These are phyloP conservation scores for Phasia obesa DNA, from an alignment of 2,888 invertebrate species.

Conservation along the genomic window DNA sequence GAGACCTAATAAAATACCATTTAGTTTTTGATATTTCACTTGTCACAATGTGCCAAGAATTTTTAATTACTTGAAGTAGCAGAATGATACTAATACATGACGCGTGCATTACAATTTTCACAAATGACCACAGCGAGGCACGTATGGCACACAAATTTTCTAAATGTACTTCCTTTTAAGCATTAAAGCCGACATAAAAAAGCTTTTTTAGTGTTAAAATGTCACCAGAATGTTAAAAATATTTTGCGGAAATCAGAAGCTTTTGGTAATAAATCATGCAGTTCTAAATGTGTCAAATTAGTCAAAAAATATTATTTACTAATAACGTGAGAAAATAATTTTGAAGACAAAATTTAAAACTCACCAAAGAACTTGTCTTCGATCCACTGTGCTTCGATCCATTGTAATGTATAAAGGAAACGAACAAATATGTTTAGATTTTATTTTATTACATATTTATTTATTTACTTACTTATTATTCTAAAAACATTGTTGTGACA, in stretches of 20 bases:
- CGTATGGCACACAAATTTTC: constrained; percentile 42
- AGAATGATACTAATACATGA: constrained; percentile 48
- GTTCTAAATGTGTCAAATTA: constrained; percentile 12
- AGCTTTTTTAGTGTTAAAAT: neutral
- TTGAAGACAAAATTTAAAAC: no score
- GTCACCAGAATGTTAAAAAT: neutral
- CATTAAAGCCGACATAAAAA: neutral
- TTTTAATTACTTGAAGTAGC: constrained; percentile 22
- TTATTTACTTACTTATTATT: no score
- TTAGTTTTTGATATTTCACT: constrained; percentile 20
- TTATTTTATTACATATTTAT: no score
- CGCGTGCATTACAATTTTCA: constrained; percentile 53
- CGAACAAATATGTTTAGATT: no score
- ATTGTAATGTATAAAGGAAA: no score
- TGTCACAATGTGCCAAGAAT: constrained; percentile 44
- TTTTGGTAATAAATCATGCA: constrained; percentile 6
- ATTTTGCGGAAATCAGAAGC: constrained; percentile 28
- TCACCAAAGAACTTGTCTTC: no score
- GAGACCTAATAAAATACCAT: constrained; percentile 48
- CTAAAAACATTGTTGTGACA: no score
- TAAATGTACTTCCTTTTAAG: constrained; percentile 28
- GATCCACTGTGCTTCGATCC: no score
- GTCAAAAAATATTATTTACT: neutral
- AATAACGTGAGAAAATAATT: constrained; percentile 15
- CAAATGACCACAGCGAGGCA: constrained; percentile 26